These are phyloP conservation scores for Aplodontia rufa DNA, from an alignment of 2,113 vertebrate genomes.

Conservation along the genomic window DNA sequence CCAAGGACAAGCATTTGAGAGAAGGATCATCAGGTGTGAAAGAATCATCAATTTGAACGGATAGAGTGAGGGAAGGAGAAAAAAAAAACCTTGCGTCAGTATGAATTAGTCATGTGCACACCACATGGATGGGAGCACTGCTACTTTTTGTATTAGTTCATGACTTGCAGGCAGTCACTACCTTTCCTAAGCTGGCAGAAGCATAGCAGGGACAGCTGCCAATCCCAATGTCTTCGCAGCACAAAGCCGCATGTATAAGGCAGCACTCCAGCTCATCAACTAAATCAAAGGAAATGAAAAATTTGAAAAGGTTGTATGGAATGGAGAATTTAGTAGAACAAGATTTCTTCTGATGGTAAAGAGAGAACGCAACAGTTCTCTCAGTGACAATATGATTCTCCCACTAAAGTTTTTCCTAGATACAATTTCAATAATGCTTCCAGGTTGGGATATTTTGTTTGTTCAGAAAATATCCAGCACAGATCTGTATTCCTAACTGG, in stretches of 20 bases:
- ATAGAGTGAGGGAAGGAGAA: constrained; percentile 72
- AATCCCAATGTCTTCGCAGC: background rate
- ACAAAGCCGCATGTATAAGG: fast-evolving
- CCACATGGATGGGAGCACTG: constrained; percentile 73
- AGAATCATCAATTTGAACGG: constrained; percentile 71
- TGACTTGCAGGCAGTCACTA: background rate
- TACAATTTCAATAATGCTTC: background rate
- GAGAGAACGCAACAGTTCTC: background rate
- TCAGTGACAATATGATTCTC: background rate
- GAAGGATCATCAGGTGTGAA: constrained; percentile 68
- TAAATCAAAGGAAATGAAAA: background rate
- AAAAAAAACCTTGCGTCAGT: constrained; percentile 75
- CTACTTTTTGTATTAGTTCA: constrained; percentile 67
- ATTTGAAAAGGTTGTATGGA: background rate
- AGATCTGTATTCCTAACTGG: background rate
- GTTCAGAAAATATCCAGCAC: background rate
- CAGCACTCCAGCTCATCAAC: background rate
- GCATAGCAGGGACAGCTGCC: background rate
- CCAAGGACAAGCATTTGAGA: constrained; percentile 70
- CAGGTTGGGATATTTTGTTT: background rate
- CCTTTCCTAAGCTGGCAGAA: background rate
- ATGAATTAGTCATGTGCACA: constrained; percentile 65
- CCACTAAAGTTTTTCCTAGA: background rate
- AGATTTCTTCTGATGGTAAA: background rate
- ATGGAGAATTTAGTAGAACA: background rate